phyloP scores from a whole-genome alignment of 2,888 invertebrate genomes.

The Sclerodermus sp. region DNA sequence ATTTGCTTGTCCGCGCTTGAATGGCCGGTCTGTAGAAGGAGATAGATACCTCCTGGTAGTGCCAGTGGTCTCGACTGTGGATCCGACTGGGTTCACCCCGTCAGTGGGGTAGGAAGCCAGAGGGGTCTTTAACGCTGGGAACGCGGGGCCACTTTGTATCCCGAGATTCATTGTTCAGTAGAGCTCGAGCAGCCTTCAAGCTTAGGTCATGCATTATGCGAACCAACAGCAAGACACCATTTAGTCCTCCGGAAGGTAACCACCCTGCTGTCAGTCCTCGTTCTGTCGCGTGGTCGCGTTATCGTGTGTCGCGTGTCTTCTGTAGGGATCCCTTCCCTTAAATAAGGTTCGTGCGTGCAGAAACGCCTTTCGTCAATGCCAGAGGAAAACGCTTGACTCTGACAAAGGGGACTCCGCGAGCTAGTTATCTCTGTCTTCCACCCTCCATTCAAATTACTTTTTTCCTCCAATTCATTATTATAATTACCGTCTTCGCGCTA shows the following conservation, averaged over 20 bases:
- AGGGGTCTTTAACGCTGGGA: slow-evolving; percentile 19
- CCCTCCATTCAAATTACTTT: too few relatives aligned
- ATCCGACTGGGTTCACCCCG: too few relatives aligned
- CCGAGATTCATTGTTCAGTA: slow-evolving; percentile 34
- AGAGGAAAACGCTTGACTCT: too few relatives aligned
- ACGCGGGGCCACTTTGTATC: slow-evolving; percentile 33
- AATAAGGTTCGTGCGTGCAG: too few relatives aligned
- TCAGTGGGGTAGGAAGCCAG: slow-evolving; percentile 4
- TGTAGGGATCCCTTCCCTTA: too few relatives aligned
- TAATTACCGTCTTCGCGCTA: too few relatives aligned
- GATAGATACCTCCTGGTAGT: not conserved
- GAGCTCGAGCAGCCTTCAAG: slow-evolving; percentile 26
- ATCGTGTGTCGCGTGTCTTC: not conserved
- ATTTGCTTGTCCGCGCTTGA: slow-evolving; percentile 14
- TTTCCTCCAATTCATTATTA: too few relatives aligned
- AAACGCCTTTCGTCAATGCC: too few relatives aligned
- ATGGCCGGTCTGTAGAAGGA: slow-evolving; percentile 1
- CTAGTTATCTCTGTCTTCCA: too few relatives aligned
- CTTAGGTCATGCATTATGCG: slow-evolving; percentile 32
- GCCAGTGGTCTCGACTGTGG: too few relatives aligned
- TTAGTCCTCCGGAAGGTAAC: slow-evolving; percentile 33
- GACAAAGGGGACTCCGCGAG: too few relatives aligned
- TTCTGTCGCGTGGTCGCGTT: not conserved
- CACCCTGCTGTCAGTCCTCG: slow-evolving; percentile 6
- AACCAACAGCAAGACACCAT: slow-evolving; percentile 29